Evolutionary conservation across 2,113 vertebrate species (phyloP), one percentile per base, ranked within the genome.

Genomic region (Gallinago jamesoni): DNA sequence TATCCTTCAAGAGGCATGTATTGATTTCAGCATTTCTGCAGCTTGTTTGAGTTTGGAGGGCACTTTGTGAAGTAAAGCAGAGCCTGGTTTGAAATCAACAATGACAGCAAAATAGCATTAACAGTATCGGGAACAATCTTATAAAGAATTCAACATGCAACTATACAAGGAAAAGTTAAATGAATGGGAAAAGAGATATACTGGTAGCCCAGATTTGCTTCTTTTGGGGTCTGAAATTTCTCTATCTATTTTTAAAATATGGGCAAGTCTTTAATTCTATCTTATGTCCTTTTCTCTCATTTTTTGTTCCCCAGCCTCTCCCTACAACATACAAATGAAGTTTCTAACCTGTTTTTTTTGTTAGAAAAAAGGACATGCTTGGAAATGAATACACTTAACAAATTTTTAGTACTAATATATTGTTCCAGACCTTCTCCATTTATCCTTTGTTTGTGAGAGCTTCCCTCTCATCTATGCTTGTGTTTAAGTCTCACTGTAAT

Each of bases 1-100:
- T 95, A 95, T 89, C 93, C 93, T 97, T 95, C 94, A 95, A 94
- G 92, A 92, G 75, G 57, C 96, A 89, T 24, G 27, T 94, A 97
- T 97, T 97, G 94, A 97, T 97, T 96, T 94, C 85, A 95, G 77
- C 47, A 90, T 94, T 97, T 97, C 94, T 97, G 77, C 83, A 94
- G 92, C 92, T 83, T 81, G 73, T 95, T 94, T 91, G 76, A 92
- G 53, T 97, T 95, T 91, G 62, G 87, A 94, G 41, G 41, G 50
- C 56, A 93, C 68, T 94, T 92, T 60, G 57, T 84, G 85, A 96
- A 92, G 94, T 79, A 97, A 95, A 97, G 64, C 37, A 87, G 33
- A 84, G 59, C 37, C 39, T 84, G 72, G 64, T 55, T 93, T 89
- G 64, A 95, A 95, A 97, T 81, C 85, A 92, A 56, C 52, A 92